Evolutionary conservation across 2,797 vertebrate genomes (phyloP), one percentile per base, ranked within the genome.

Genomic region (Enteromius unitaeniatus): DNA sequence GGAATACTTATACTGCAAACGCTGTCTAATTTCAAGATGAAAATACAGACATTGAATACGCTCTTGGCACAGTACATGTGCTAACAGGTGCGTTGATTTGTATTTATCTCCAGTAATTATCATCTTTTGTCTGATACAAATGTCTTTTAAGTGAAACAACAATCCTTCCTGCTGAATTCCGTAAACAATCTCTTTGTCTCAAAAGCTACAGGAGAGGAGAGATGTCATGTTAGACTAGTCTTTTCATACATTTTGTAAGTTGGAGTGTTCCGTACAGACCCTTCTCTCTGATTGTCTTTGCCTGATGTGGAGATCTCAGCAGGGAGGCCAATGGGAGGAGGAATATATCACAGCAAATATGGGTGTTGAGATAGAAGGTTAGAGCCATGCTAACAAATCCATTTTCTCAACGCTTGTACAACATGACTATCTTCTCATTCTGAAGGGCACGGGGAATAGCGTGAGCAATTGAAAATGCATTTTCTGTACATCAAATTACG

Each of bases 301-400:
- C 19, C 72, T 7, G 42, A 65, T 21, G 42, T 13, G 42, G 9
- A n/a, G 74, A 69, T 17, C 51, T 79, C 78, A 73, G 67, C 42
- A 15, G 42, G 40, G 31, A 64, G 67, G 21, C 42, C 34, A 8
- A 28, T 37, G 21, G 49, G 47, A 65, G 49, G 81, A 65, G 82
- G 53, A 79, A 53, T 60, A 78, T 21, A 82, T 82, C 75, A 76
- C 55, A 75, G 70, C 67, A 81, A 84, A 84, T 72, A 78, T 19
- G 31, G 47, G 70, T 78, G 53, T 76, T 79, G 76, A 83, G 87
- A 83, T 81, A 81, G 67, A 79, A 82, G 85, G 82, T 78, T 70
- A 60, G 40, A 73, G 74, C 65, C 58, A 79, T 82, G 51, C 72
- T 84, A 84, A 88, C 76, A 85, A 86, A 88, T 82, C 77, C 72